Base-by-base conservation (phyloP, 2,113 vertebrate genomes). In the Brachyhypopomus occidentalis region DNA sequence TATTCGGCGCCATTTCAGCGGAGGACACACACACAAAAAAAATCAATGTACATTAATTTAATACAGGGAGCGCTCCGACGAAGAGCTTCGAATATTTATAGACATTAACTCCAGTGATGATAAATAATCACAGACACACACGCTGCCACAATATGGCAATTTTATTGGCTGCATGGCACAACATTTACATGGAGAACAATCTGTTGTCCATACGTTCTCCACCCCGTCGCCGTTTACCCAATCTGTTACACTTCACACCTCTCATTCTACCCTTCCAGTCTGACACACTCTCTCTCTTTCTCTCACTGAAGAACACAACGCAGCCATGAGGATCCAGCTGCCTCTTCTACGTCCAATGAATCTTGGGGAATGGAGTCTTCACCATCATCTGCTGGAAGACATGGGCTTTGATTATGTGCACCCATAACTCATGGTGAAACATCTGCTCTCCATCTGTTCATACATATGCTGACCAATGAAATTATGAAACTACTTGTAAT, bases 261-360 rank as follows among this genome's bases (percentile, higher is more conserved):
- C 87, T 92, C 58, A 77, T 89, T 77, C 84, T 87, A 0, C 83
- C 89, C 92, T 3, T 92, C 92, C 55, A 94, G 91, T 89, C 92
- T 77, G 90, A 72, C 60, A 59, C 25, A 19, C 12, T 23, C 59
- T 19, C 19, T 83, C 60, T 25, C 70, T 69, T 14, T 75, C 27
- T 34, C 23, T 94, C 92, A 94, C 83, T 94, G 93, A 64, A 94
- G 89, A 83, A 89, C 75, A 25, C 93, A 94, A 77, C 91, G 93
- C 8, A 90, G 69, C 92, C 92, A 94, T 6, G 89, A 87, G 20
- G 79, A 79, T 2, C 86, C 88, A 58, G 82, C 23, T 0, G 88
- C 84, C 78, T 84, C 88, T 4, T 34, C 78, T 23, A 45, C 72
- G 0, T 88, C 89, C 34, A 87, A 67, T 16, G 66, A 79, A 12